Base-by-base conservation (phyloP, 2,888 invertebrate species). In the Cheilosia variabilis region DNA sequence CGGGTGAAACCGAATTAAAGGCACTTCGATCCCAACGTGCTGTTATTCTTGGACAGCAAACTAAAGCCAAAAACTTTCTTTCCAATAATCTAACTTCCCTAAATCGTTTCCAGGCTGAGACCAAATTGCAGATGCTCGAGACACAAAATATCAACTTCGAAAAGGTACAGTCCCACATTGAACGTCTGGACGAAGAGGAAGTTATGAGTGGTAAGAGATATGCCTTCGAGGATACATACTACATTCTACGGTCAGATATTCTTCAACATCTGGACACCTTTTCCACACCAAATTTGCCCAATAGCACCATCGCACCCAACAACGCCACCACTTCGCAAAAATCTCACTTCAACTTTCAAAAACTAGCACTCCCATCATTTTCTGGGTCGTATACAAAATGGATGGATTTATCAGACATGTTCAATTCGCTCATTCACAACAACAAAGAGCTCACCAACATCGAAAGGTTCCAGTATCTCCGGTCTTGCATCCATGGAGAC, bases 321-420 rank as follows among this genome's bases (percentile, higher is more conserved):
- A n/a, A n/a, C 9, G n/a, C 22, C 41, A 41, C 34, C 34, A 80
- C 27, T 13, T 53, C 53, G 27, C 53, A 53, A 1, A 4, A 7
- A 10, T 13, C 53, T 27, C 53, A 7, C 34, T 17, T 57, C 57
- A 57, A 57, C 17, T 62, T 84, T 10, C 78, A 81, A 71, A 76
- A 65, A 15, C 24, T 84, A 17, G 47, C 72, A 7, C 22, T 83
- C 5, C 57, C 79, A 37, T 76, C 76, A 53, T 87, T 87, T 45
- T 71, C 60, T 15, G 81, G 78, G n/a, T 62, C 62, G 1, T 55
- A 84, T 3, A 52, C 41, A 6, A 77, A 87, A 24, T 87, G 80
- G 80, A 71, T 58, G 52, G 50, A 80, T 55, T 80, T 87, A 24
- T 81, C 60, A 10, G 84, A 84, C n/a, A 65, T 84, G 62, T 87